These are phyloP conservation scores for Empidonax traillii DNA, from an alignment of 2,113 vertebrate genomes.

Conservation along the genomic window DNA sequence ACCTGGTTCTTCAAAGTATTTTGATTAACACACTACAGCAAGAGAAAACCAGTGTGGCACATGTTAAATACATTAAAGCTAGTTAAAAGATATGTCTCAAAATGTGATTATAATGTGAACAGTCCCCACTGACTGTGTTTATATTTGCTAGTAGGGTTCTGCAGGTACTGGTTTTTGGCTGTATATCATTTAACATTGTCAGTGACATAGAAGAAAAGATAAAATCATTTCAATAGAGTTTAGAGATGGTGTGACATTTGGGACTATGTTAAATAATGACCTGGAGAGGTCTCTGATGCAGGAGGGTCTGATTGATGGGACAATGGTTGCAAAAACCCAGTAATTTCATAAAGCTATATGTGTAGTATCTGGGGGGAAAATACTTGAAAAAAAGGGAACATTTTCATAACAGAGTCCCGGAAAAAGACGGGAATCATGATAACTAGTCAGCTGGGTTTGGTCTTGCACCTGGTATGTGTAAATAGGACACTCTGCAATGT, in stretches of 20 bases:
- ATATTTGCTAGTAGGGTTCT: not conserved
- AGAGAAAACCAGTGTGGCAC: not conserved
- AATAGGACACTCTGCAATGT: not conserved
- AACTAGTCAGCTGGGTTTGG: not conserved
- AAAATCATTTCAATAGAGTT: not conserved
- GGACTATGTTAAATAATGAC: not conserved
- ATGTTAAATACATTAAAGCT: not conserved
- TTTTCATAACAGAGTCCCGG: not conserved
- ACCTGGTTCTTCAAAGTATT: not conserved
- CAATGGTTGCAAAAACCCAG: not conserved
- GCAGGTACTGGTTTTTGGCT: constrained; percentile 2
- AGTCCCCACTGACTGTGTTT: not conserved
- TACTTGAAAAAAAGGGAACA: not conserved
- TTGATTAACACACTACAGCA: not conserved
- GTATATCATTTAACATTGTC: not conserved
- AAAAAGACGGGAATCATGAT: not conserved
- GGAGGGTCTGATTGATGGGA: not conserved
- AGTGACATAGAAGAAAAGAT: constrained; percentile 20
- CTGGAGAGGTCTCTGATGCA: not conserved
- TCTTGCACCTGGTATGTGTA: not conserved
- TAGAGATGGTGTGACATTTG: not conserved
- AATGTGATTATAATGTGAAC: not conserved
- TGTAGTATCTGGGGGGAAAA: not conserved
- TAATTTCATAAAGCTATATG: not conserved
- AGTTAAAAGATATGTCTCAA: not conserved